Evolutionary conservation across 2,113 vertebrate genomes (phyloP).

Genomic region (Planiliza haematocheilus): DNA sequence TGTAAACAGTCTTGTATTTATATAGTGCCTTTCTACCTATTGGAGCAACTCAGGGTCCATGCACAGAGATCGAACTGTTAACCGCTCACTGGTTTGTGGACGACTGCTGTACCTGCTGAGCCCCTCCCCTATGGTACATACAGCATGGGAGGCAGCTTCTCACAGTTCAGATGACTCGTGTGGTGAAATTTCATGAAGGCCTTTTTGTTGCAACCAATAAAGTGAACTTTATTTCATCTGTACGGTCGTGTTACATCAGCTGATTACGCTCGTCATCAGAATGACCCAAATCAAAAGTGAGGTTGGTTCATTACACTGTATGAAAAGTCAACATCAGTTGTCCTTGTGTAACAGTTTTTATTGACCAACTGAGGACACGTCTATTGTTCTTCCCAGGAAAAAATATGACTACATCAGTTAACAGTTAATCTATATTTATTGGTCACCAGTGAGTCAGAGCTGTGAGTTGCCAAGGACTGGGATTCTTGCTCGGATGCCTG

Average conservation of each 20-base stretch:
- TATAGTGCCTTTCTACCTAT: no score
- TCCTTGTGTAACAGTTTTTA: constrained; percentile 5
- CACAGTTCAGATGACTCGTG: background rate
- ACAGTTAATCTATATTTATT: constrained; percentile 24
- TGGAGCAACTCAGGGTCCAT: no score
- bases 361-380: background rate
- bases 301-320: accelerated
- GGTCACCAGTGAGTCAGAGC: constrained; percentile 7
- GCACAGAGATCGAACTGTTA: no score
- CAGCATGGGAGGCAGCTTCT: background rate
- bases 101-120: no score
- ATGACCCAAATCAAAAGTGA: no score
- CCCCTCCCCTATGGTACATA: constrained; percentile 11
- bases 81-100: no score
- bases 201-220: constrained; percentile 29
- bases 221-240: constrained; percentile 50
- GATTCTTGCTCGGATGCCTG: constrained; percentile 18
- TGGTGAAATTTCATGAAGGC: background rate
- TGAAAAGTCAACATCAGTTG: background rate
- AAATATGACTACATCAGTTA: background rate
- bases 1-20: no score
- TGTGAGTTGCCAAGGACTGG: background rate
- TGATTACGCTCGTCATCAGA: background rate
- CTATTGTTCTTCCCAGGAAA: constrained; percentile 18
- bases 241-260: constrained; percentile 12